Evolutionary conservation across 1,140 invertebrate species (phyloP).

Genomic region (Pseudomyrmex dendroicus): DNA sequence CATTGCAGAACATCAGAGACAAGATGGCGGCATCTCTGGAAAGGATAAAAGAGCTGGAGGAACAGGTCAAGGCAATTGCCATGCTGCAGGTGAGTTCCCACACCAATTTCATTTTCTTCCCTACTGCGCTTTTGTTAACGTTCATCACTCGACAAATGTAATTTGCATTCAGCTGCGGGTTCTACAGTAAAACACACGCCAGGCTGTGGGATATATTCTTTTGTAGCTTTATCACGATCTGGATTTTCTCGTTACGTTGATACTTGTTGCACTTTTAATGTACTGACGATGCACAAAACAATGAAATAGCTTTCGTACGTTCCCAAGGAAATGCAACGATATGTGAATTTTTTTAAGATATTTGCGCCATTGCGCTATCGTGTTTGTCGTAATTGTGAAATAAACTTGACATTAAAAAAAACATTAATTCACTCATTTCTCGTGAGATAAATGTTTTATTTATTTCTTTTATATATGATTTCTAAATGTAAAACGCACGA

Average conservation of each 20-base stretch:
- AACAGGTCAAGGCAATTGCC: constrained; percentile 94
- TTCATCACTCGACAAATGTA: constrained; percentile 29
- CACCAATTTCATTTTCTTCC: constrained; percentile 23
- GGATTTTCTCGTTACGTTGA: neutral
- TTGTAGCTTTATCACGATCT: constrained; percentile 37
- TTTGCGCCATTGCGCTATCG: neutral
- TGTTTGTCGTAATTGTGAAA: neutral
- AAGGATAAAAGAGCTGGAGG: constrained; percentile 92
- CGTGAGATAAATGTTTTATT: neutral
- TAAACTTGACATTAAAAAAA: constrained; percentile 2
- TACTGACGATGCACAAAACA: neutral
- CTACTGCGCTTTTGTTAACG: constrained; percentile 39
- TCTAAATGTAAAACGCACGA: neutral
- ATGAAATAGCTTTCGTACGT: neutral
- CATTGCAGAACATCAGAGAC: constrained; percentile 87
- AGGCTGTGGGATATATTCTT: neutral
- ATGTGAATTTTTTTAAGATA: neutral
- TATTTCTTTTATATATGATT: neutral
- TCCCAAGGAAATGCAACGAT: neutral
- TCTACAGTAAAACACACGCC: constrained; percentile 9
- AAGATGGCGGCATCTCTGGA: constrained; percentile 92
- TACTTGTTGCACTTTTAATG: constrained; percentile 1
- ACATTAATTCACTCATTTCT: neutral
- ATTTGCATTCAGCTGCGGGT: constrained; percentile 39
- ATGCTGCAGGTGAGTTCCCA: constrained; percentile 88